Evolutionary conservation across 2,797 vertebrate genomes (phyloP).

Genomic region (Falco cherrug): DNA sequence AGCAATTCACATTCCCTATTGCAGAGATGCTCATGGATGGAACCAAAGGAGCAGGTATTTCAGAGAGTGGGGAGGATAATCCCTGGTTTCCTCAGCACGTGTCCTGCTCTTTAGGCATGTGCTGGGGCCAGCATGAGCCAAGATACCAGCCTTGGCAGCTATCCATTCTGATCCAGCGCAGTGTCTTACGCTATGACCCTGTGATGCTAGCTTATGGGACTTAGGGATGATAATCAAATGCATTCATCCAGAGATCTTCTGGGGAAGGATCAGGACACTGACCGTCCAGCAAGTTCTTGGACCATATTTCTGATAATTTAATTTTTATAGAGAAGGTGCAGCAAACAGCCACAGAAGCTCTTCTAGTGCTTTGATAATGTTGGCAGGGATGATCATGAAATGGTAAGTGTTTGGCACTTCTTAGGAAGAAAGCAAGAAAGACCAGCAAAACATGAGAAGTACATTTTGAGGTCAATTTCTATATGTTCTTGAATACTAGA

Average conservation of each 20-base stretch:
- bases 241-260: not conserved
- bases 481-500: rapidly evolving
- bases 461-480: not conserved
- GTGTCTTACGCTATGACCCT: rapidly evolving
- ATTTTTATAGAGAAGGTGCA: not conserved
- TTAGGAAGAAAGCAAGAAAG: not conserved
- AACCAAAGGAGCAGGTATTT: not conserved
- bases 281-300: not conserved
- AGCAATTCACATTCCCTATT: not conserved
- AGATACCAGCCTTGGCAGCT: no score
- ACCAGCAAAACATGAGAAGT: not conserved
- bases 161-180: not conserved
- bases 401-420: not conserved
- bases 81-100: not conserved
- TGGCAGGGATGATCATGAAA: not conserved
- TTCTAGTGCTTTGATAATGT: not conserved
- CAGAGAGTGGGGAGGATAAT: not conserved
- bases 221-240: not conserved
- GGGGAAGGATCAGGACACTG: not conserved
- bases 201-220: not conserved
- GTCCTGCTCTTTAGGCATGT: not conserved
- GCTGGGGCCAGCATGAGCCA: not conserved
- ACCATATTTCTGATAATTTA: not conserved
- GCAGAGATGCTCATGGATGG: not conserved
- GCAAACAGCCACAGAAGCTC: not conserved